These are phyloP conservation scores for Channa argus DNA, from an alignment of 2,113 vertebrate species.

Conservation along the genomic window DNA sequence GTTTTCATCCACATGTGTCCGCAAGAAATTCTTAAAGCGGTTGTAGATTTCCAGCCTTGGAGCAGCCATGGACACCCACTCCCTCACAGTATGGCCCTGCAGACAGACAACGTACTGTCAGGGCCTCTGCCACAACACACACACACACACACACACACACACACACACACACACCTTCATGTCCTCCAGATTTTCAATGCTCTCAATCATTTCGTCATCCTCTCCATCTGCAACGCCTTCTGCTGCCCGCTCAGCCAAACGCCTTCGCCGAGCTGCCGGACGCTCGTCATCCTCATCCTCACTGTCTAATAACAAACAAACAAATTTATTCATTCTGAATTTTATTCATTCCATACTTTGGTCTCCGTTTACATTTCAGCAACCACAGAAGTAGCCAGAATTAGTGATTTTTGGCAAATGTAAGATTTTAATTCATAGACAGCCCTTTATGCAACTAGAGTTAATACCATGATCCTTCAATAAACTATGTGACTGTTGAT, in stretches of 20 bases:
- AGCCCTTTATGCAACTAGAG: no score
- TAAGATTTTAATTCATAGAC: no score
- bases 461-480: no score
- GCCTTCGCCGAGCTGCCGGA: slow-evolving; percentile 87
- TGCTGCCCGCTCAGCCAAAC: slow-evolving; percentile 89
- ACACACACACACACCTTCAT: slow-evolving; percentile 84
- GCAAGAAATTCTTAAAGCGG: slow-evolving; percentile 97
- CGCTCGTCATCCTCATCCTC: slow-evolving; percentile 95
- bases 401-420: no score
- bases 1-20: slow-evolving; percentile 94
- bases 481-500: no score
- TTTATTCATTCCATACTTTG: no score
- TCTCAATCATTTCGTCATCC: slow-evolving; percentile 97
- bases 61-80: slow-evolving; percentile 97
- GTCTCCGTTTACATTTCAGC: not conserved
- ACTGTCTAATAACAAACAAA: slow-evolving; percentile 83
- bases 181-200: slow-evolving; percentile 98
- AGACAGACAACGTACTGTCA: no score
- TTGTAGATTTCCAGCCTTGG: slow-evolving; percentile 97
- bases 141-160: slow-evolving; percentile 23
- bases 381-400: not conserved
- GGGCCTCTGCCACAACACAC: no score
- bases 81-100: slow-evolving; percentile 92
- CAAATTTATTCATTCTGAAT: not conserved
- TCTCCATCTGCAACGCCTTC: slow-evolving; percentile 88